Evolutionary conservation across 2,113 vertebrate species (phyloP).

Genomic region (Elachura formosa): DNA sequence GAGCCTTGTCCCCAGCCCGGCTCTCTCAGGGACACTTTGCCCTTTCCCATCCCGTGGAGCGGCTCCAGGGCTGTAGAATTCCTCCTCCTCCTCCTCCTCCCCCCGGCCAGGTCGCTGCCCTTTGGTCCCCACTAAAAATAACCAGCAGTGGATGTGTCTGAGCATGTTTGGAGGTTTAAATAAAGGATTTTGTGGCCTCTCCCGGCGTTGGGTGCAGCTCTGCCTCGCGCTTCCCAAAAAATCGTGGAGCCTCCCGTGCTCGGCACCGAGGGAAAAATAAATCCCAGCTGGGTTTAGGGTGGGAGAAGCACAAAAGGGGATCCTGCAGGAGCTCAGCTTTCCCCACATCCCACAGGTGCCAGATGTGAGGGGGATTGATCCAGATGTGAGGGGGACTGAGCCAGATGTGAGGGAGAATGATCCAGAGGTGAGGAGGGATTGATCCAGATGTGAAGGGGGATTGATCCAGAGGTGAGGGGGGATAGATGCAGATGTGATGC

Average conservation of each 20-base stretch:
- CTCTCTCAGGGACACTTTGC: neutral
- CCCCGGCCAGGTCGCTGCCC: neutral
- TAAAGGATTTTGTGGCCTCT: neutral
- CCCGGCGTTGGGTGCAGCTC: neutral
- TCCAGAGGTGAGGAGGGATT: no score
- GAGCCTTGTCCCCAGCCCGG: neutral
- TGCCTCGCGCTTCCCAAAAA: neutral
- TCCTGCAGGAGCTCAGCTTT: neutral
- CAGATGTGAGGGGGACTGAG: no score
- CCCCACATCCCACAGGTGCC: accelerated
- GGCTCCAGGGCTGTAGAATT: neutral
- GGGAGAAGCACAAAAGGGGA: neutral
- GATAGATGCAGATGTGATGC: no score
- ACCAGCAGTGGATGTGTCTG: neutral
- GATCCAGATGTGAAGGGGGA: no score
- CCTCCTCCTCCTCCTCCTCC: neutral
- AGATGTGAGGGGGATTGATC: no score
- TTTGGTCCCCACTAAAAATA: constrained; percentile 17
- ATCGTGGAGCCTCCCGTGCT: neutral
- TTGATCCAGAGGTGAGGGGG: no score
- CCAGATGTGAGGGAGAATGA: no score
- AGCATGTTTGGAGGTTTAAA: neutral
- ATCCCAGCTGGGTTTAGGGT: neutral
- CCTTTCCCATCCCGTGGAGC: neutral
- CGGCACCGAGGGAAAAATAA: neutral